These are phyloP conservation scores for Heliconius aoede DNA, from an alignment of 2,888 invertebrate genomes.

Conservation along the genomic window DNA sequence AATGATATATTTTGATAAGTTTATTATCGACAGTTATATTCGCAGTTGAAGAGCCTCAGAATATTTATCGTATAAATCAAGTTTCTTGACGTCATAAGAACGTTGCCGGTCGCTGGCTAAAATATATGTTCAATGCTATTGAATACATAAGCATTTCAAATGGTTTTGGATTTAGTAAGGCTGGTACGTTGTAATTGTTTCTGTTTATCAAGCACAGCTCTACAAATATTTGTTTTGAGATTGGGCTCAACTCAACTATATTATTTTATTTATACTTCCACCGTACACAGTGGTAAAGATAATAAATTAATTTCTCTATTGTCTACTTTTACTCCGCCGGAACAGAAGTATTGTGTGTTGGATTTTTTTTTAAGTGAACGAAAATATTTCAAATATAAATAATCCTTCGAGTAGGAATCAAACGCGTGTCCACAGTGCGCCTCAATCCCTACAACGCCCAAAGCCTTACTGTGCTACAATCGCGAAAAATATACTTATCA, in stretches of 20 bases:
- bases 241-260: slow-evolving; percentile 2
- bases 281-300: neutral
- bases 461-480: neutral
- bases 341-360: neutral
- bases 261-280: slow-evolving; percentile 1
- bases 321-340: neutral
- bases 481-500: neutral
- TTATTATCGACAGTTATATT: slow-evolving; percentile 46
- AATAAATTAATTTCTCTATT: neutral
- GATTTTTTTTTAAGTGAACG: neutral
- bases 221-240: slow-evolving; percentile 21
- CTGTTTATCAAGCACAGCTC: slow-evolving; percentile 25
- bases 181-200: slow-evolving; percentile 26
- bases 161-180: slow-evolving; percentile 38
- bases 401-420: neutral
- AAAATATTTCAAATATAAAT: neutral
- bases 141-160: slow-evolving; percentile 45
- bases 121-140: slow-evolving; percentile 54
- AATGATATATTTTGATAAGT: slow-evolving; percentile 44
- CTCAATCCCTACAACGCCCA: no score
- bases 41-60: slow-evolving; percentile 49
- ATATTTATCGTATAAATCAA: slow-evolving; percentile 64
- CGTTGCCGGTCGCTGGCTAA: slow-evolving; percentile 54
- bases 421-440: neutral
- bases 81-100: slow-evolving; percentile 63